phyloP scores from a whole-genome alignment of 2,888 invertebrate genomes.

The Spisula solida region DNA sequence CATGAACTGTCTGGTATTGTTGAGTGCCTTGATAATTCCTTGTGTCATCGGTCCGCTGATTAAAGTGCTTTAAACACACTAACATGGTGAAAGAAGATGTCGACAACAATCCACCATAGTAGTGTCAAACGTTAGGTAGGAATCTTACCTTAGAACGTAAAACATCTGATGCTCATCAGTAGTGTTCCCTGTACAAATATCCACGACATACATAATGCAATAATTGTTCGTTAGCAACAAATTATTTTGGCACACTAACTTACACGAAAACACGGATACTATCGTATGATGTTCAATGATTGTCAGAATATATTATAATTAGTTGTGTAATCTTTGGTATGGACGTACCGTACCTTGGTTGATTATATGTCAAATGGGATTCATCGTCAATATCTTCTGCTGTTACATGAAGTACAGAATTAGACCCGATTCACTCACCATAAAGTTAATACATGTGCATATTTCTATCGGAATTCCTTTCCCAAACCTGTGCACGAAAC shows the following conservation, averaged over 20 bases:
- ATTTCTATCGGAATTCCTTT: no score
- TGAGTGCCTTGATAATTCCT: no score
- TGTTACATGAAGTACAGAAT: no score
- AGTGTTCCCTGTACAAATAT: neutral
- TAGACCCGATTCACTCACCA: no score
- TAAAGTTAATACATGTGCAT: no score
- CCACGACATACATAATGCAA: neutral
- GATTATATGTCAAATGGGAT: no score
- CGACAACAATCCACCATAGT: no score
- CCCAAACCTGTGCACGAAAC: no score
- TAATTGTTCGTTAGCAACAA: conserved; percentile 2
- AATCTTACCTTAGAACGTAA: neutral
- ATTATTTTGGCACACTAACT: conserved; percentile 1
- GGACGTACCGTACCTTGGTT: no score
- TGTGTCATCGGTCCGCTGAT: neutral
- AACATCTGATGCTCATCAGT: neutral
- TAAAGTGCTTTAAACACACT: neutral
- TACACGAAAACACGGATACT: neutral
- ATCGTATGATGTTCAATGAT: neutral
- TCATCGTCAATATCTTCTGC: no score
- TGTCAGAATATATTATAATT: neutral
- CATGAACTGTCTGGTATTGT: no score
- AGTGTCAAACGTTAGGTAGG: neutral
- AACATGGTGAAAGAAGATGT: neutral
- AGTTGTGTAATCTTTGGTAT: neutral